These are phyloP conservation scores for Alfaro cultratus DNA, from an alignment of 2,797 vertebrate genomes.

Conservation along the genomic window DNA sequence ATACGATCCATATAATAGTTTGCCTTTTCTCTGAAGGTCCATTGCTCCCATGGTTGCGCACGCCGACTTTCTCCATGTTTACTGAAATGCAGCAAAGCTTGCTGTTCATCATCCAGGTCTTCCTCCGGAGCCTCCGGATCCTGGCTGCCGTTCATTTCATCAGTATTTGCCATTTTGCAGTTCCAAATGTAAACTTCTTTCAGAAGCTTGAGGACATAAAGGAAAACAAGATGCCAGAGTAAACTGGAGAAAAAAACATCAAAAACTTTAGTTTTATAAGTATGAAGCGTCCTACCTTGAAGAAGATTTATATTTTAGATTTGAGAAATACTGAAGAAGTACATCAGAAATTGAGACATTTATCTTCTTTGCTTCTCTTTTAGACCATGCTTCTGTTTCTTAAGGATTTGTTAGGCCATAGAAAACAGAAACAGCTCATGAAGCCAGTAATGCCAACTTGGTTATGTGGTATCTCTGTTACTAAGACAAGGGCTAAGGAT, in stretches of 20 bases:
- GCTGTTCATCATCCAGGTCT: slow-evolving; percentile 48
- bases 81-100: slow-evolving; percentile 60
- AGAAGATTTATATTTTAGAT: slow-evolving; percentile 17
- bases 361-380: slow-evolving; percentile 18
- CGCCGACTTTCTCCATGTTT: slow-evolving; percentile 59
- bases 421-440: not conserved
- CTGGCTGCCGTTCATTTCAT: slow-evolving; percentile 31
- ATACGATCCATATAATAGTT: slow-evolving; percentile 74
- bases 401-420: slow-evolving; percentile 6
- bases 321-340: not conserved
- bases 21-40: slow-evolving; percentile 75
- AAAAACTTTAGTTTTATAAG: slow-evolving; percentile 1
- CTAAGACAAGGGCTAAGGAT: slow-evolving; percentile 73
- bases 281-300: slow-evolving; percentile 53
- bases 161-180: slow-evolving; percentile 63
- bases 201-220: slow-evolving; percentile 4
- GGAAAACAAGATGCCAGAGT: not conserved
- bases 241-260: not conserved
- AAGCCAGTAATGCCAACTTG: slow-evolving; percentile 32
- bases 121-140: slow-evolving; percentile 62
- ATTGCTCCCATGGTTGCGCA: slow-evolving; percentile 75
- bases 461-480: slow-evolving; percentile 47
- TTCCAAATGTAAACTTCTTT: slow-evolving; percentile 18
- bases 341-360: not conserved
- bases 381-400: slow-evolving; percentile 23